Percentiles rank a stretch among this genome's conserved stretches.
Conservation (phyloP, 1,140 invertebrate species). For the Heliconius hermathena region DNA sequence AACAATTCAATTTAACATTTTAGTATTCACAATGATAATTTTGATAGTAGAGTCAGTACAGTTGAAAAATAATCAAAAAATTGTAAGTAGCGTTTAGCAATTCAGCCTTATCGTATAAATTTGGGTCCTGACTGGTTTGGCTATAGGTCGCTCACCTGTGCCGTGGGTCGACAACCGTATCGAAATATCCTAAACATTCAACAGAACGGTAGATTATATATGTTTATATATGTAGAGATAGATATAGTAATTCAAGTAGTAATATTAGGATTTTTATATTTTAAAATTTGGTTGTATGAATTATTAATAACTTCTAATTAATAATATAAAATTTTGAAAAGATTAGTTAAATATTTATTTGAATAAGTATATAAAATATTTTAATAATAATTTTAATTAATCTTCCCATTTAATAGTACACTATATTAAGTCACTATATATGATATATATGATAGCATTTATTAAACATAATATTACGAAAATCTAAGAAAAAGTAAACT, state of each 20-base stretch:
- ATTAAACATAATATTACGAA: no score
- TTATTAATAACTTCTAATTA: no score
- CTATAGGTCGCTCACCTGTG: conserved; percentile 42
- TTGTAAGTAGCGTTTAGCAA: conserved; percentile 14
- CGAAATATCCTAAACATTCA: conserved; percentile 17
- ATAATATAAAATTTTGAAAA: no score
- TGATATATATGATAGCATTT: no score
- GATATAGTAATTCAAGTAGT: background rate
- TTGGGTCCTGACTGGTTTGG: conserved; percentile 43
- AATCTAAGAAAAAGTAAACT: no score
- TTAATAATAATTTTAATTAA: no score
- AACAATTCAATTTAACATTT: background rate
- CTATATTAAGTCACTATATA: no score
- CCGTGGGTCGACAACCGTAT: conserved; percentile 38
- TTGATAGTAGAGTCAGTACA: background rate
- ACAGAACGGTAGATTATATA: conserved; percentile 7
- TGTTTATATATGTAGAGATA: background rate
- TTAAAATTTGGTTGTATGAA: no score
- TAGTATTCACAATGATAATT: background rate
- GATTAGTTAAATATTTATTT: no score
- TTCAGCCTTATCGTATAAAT: conserved; percentile 44
- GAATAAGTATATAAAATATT: no score
- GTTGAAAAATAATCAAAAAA: background rate
- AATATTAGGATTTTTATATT: background rate
- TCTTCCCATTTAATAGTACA: no score